These are phyloP conservation scores for Eurypyga helias DNA, from an alignment of 2,113 vertebrate genomes.

Conservation along the genomic window DNA sequence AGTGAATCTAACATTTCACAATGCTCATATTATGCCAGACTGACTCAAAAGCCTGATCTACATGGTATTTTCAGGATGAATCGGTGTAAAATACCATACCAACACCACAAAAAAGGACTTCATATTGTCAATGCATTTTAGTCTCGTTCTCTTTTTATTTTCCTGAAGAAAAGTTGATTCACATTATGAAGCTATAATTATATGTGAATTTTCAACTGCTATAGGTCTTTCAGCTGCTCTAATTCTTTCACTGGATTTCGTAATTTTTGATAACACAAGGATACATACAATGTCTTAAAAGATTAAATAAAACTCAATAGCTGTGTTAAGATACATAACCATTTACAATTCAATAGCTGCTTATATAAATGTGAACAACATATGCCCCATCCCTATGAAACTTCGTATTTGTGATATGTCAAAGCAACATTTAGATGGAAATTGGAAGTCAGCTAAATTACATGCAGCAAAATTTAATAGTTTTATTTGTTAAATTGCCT, in stretches of 20 bases:
- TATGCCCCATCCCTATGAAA: not conserved
- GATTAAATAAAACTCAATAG: not conserved
- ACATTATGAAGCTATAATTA: not conserved
- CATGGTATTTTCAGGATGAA: not conserved
- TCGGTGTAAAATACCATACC: not conserved
- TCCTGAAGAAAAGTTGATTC: not conserved
- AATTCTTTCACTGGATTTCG: not conserved
- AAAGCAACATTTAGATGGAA: conserved; percentile 7
- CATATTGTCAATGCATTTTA: not conserved
- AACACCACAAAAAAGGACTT: not conserved
- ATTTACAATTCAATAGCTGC: not conserved
- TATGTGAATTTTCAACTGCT: not conserved
- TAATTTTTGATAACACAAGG: not conserved
- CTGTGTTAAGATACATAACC: not conserved
- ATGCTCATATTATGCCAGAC: not conserved
- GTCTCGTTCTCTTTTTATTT: not conserved
- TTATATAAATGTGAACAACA: not conserved
- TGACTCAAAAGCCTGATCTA: not conserved
- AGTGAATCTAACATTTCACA: not conserved
- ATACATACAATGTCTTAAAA: not conserved
- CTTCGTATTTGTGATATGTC: not conserved
- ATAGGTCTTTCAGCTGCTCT: not conserved
- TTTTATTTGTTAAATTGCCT: not conserved
- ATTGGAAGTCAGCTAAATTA: not conserved
- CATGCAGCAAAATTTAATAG: not conserved